Conservation (phyloP, 2,797 vertebrate genomes). For the Pseudomugil gertrudae region DNA sequence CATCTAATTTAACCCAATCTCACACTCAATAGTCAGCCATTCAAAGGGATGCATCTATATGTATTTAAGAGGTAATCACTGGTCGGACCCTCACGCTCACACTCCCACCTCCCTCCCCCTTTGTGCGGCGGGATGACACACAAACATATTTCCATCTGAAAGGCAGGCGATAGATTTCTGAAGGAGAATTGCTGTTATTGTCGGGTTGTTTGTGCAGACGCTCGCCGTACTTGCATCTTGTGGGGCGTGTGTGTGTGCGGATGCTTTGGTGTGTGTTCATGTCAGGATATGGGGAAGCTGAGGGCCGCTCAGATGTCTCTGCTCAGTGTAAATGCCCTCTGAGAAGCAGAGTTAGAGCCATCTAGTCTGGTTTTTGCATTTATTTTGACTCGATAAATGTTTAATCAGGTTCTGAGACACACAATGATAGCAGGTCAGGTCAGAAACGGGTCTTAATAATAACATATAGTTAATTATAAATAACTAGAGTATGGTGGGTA, state of each 20-base stretch:
- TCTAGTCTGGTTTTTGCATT: no score
- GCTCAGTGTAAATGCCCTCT: background rate
- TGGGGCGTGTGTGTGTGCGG: slow-evolving; percentile 7
- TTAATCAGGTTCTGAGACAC: no score
- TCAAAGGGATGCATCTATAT: slow-evolving; percentile 76
- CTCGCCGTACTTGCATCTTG: slow-evolving; percentile 42
- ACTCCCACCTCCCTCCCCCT: slow-evolving; percentile 32
- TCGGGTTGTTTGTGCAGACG: slow-evolving; percentile 52
- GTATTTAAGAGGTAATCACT: slow-evolving; percentile 81
- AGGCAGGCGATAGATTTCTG: slow-evolving; percentile 70
- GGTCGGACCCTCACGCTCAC: slow-evolving; percentile 54
- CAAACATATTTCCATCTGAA: slow-evolving; percentile 87
- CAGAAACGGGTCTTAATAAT: background rate
- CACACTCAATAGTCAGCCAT: slow-evolving; percentile 67
- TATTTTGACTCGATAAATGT: no score
- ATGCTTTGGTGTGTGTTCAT: slow-evolving; percentile 25
- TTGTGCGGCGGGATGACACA: slow-evolving; percentile 66
- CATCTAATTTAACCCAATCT: slow-evolving; percentile 84
- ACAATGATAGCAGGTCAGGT: background rate
- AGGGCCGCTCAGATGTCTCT: slow-evolving; percentile 5
- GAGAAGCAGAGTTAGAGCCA: background rate
- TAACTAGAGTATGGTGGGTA: background rate
- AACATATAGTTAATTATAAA: no score
- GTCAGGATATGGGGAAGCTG: slow-evolving; percentile 6
- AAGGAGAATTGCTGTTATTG: slow-evolving; percentile 72